Percentiles rank a stretch among this genome's conserved stretches.
These are phyloP conservation scores for Datnioides undecimradiatus DNA, from an alignment of 2,113 vertebrate species.

Conservation along the genomic window DNA sequence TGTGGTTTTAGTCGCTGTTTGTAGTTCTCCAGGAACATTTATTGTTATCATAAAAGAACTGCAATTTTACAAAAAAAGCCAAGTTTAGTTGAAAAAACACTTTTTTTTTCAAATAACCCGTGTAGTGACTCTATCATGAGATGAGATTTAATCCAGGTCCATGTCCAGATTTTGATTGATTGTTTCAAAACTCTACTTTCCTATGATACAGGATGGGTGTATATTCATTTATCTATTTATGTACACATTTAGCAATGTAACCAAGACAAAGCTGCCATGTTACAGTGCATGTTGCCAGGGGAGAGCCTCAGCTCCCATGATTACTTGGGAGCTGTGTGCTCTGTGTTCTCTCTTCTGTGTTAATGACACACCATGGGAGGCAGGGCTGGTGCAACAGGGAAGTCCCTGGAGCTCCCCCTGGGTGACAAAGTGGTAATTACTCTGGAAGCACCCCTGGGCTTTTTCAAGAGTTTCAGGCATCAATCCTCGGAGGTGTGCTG, in stretches of 20 bases:
- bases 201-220: not conserved
- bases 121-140: not conserved
- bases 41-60: not conserved
- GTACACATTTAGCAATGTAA: conserved; percentile 15
- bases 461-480: conserved; percentile 36
- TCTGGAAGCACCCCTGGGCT: conserved; percentile 45
- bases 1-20: not conserved
- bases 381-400: conserved; percentile 34
- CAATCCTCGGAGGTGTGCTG: conserved; percentile 8
- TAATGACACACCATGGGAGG: conserved; percentile 80
- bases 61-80: no score
- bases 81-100: not conserved
- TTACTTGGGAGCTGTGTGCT: conserved; percentile 3
- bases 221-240: conserved; percentile 8
- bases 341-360: conserved; percentile 48
- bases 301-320: conserved; percentile 26
- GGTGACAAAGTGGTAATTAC: conserved; percentile 78
- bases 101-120: not conserved
- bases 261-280: conserved; percentile 35
- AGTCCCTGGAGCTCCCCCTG: conserved; percentile 71
- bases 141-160: not conserved
- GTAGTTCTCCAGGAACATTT: not conserved
- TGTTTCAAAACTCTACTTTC: not conserved
- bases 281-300: conserved; percentile 32
- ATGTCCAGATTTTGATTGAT: not conserved